Evolutionary conservation across 2,797 vertebrate species (phyloP), one percentile per base, ranked within the genome.

Genomic region (Enteromius paludinosus): DNA sequence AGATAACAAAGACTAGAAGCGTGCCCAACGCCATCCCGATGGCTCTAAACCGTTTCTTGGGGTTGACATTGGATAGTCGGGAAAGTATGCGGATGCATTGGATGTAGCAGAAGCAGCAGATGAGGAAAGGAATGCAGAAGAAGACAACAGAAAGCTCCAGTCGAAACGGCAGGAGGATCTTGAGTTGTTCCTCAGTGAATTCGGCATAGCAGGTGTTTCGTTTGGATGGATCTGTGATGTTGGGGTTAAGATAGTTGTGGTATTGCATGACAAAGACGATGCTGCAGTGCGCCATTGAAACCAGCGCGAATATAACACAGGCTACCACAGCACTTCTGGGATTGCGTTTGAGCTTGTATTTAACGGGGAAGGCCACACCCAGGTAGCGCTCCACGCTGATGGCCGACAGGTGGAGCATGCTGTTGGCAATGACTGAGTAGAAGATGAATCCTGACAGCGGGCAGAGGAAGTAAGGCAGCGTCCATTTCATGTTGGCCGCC

Each of bases 31-130:
- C 93, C 47, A 95, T 87, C 30, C 93, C 92, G 49, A 93, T 89
- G 0, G 93, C 92, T 15, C 92, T 52, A 33, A 87, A 86, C 54
- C 92, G 89, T 85, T 91, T 91, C 84, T 84, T 88, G 18, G 77
- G 14, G 0, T 86, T 83, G 18, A 94, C 90, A 0, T 91, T 90
- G 20, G 92, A 89, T 59, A 90, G 88, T 0, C 87, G 83, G 10
- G 89, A 88, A 83, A 95, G 89, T 70, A 90, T 93, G 85, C 86
- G 88, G 80, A 95, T 89, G 0, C 94, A 95, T 56, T 92, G 95
- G 89, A 91, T 83, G 84, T 96, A 96, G 90, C 93, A 95, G 88
- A 94, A 95, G 84, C 86, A 38, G 86, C 94, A 95, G 91, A 95
- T 75, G 8, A 84, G 8, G 89, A 95, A 92, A 9, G 94, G 94